phyloP scores from a whole-genome alignment of 2,113 vertebrate species.

The Sigmodon hispidus region DNA sequence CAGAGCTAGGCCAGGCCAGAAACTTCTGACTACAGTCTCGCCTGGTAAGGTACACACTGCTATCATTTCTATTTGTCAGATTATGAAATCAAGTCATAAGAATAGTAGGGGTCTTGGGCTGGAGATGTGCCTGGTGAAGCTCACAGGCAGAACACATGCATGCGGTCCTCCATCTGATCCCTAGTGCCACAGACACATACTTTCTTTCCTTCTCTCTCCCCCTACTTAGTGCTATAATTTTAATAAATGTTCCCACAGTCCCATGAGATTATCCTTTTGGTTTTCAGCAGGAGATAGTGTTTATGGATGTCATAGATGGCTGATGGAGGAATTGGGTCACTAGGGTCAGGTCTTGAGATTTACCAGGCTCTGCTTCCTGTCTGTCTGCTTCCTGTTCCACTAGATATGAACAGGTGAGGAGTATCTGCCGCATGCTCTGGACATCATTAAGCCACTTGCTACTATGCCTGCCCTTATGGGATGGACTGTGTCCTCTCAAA shows the following conservation, averaged over 20 bases:
- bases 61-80: slow-evolving; percentile 1
- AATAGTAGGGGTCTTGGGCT: neutral
- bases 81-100: neutral
- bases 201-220: too few relatives aligned
- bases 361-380: neutral
- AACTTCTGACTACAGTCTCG: too few relatives aligned
- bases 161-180: neutral
- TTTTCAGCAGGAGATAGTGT: neutral
- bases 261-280: neutral
- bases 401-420: neutral
- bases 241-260: neutral
- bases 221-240: neutral
- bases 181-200: neutral
- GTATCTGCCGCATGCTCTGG: neutral
- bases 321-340: neutral
- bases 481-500: neutral
- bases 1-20: too few relatives aligned
- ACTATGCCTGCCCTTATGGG: neutral
- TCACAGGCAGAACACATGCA: neutral
- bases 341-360: neutral
- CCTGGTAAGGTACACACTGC: neutral
- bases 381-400: neutral
- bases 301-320: neutral
- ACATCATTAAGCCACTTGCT: neutral
- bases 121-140: neutral